Evolutionary conservation across 2,113 vertebrate genomes (phyloP).

Genomic region (Corydoras maculifer): DNA sequence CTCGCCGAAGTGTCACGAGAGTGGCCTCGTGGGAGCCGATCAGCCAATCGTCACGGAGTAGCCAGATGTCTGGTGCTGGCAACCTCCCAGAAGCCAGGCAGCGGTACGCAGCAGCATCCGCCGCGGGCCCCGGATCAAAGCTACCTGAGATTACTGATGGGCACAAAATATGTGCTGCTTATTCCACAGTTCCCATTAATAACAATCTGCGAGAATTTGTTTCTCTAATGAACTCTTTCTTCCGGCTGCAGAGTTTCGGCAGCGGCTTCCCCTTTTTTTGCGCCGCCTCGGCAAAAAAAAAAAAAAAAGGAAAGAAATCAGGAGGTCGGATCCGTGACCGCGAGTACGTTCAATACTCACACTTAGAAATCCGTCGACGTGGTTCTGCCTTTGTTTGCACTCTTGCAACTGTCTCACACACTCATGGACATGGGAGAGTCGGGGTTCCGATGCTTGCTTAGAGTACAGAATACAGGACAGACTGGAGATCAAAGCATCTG

Average conservation of each 20-base stretch:
- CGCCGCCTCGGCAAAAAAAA: background rate
- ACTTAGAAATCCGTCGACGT: no score
- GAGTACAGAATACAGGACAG: no score
- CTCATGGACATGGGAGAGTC: no score
- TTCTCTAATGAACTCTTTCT: slow-evolving; percentile 98
- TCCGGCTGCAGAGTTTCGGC: slow-evolving; percentile 75
- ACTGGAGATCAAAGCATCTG: no score
- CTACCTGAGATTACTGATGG: slow-evolving; percentile 99
- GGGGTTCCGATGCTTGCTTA: no score
- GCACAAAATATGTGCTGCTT: slow-evolving; percentile 92
- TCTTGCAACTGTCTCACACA: no score
- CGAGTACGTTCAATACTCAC: slow-evolving; percentile 5
- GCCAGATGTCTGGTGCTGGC: slow-evolving; percentile 99
- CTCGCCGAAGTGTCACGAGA: slow-evolving; percentile 86
- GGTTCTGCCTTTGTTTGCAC: no score
- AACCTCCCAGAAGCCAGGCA: slow-evolving; percentile 89
- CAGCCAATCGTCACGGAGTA: slow-evolving; percentile 99
- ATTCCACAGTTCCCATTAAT: slow-evolving; percentile 88
- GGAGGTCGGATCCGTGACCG: slow-evolving; percentile 66
- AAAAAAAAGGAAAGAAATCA: slow-evolving; percentile 46
- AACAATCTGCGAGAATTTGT: slow-evolving; percentile 98
- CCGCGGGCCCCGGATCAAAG: slow-evolving; percentile 97
- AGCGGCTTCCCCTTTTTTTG: slow-evolving; percentile 62
- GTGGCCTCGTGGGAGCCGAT: slow-evolving; percentile 88
- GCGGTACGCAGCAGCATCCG: slow-evolving; percentile 82